A percentile compares a stretch with the other conserved stretches of the same genome.
Conservation (phyloP, 2,888 invertebrate species). For the Lasioglossum zephyrum region DNA sequence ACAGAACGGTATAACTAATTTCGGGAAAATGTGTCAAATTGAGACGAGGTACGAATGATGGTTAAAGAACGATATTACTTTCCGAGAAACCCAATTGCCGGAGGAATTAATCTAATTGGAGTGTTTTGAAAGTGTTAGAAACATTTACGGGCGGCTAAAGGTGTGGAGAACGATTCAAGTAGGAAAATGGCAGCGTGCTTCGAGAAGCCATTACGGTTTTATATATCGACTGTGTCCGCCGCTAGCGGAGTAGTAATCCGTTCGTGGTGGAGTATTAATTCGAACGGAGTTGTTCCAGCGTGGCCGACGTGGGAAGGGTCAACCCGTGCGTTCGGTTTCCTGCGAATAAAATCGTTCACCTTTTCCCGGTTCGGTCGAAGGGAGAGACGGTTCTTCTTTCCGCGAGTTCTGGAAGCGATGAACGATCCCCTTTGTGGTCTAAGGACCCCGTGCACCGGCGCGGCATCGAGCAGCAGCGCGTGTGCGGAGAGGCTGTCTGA, state of each 20-base stretch:
- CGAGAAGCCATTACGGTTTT: neutral
- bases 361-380: constrained; percentile 13
- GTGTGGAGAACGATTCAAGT: neutral
- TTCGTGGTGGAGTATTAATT: neutral
- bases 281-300: neutral
- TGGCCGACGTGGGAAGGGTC: neutral
- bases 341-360: constrained; percentile 25
- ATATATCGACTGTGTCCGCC: neutral
- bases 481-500: constrained; percentile 24
- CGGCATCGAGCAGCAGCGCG: constrained; percentile 13
- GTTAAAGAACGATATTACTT: no score
- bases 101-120: neutral
- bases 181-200: neutral
- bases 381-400: constrained; percentile 45
- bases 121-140: neutral
- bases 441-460: constrained; percentile 29
- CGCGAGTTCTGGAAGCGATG: constrained; percentile 72
- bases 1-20: no score
- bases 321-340: neutral
- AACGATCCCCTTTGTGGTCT: constrained; percentile 72
- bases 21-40: no score
- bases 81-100: no score
- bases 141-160: neutral
- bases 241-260: neutral
- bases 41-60: no score